phyloP scores from a whole-genome alignment of 2,113 vertebrate genomes.

The Hylia prasina region DNA sequence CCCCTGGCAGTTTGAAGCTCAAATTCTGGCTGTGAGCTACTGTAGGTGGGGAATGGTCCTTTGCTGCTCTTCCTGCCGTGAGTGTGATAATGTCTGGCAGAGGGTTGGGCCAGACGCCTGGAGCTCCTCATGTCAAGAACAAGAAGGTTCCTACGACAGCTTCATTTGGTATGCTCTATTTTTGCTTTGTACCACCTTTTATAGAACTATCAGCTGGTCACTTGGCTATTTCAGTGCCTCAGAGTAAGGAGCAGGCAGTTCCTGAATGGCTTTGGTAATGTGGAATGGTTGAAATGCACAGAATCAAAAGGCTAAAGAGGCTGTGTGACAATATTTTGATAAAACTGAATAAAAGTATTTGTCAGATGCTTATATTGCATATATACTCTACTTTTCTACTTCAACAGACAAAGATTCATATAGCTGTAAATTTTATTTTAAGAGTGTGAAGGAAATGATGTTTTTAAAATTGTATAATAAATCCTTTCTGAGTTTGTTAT shows the following conservation, averaged over 20 bases:
- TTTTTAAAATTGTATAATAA: background rate
- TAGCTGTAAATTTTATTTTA: background rate
- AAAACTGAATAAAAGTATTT: background rate
- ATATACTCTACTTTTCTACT: background rate
- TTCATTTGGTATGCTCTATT: background rate
- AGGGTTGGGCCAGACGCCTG: background rate
- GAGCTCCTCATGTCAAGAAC: accelerated
- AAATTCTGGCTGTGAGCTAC: background rate
- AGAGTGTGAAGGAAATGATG: background rate
- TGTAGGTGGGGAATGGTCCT: background rate
- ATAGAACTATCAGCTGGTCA: no score
- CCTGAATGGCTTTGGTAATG: background rate
- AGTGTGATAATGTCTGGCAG: background rate
- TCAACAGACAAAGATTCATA: background rate
- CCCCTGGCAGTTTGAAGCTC: background rate
- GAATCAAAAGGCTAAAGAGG: background rate
- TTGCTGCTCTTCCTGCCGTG: background rate
- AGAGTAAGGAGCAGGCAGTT: background rate
- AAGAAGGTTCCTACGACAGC: background rate
- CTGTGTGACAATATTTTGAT: background rate
- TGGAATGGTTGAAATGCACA: background rate
- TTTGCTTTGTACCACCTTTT: background rate
- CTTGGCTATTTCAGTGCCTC: background rate
- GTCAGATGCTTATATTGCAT: background rate
- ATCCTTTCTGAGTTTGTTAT: background rate